These are phyloP conservation scores for Urechis unicinctus DNA, from an alignment of 2,888 invertebrate genomes.

Conservation along the genomic window DNA sequence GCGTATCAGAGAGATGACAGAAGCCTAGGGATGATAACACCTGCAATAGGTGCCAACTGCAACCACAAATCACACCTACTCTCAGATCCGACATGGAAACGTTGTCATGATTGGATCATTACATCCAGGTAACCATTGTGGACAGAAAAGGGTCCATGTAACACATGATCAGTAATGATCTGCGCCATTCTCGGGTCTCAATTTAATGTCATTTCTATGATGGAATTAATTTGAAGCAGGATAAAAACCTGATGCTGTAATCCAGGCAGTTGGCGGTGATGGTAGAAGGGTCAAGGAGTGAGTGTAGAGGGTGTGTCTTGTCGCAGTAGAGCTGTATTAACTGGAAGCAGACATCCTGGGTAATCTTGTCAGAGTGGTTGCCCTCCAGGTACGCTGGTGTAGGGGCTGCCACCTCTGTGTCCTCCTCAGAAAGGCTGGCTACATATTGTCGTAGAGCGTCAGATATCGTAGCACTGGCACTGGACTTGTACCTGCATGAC, in stretches of 20 bases:
- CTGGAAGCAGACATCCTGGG: constrained; percentile 69
- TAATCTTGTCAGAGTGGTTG: constrained; percentile 7
- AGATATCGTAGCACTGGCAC: constrained; percentile 66
- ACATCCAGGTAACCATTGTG: too few species aligned
- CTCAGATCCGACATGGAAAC: background rate
- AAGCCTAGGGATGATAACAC: constrained; percentile 65
- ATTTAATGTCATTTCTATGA: too few species aligned
- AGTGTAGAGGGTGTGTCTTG: constrained; percentile 57
- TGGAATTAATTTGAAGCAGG: too few species aligned
- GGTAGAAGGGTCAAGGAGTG: constrained; percentile 66
- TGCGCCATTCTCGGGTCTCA: too few species aligned
- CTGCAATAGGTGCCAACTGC: constrained; percentile 71
- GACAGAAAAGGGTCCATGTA: too few species aligned
- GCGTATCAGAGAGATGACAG: constrained; percentile 53
- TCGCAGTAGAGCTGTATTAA: constrained; percentile 70
- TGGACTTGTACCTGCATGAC: constrained; percentile 62
- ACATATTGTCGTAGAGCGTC: constrained; percentile 69
- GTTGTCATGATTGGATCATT: background rate
- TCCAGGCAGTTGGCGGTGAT: constrained; percentile 76
- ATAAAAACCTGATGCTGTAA: constrained; percentile 59
- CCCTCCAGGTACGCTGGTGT: constrained; percentile 11
- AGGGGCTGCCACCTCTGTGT: constrained; percentile 9
- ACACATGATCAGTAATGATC: too few species aligned
- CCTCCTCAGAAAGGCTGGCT: constrained; percentile 51
- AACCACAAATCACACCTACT: constrained; percentile 18